phyloP scores from a whole-genome alignment of 1,140 invertebrate species.

The Dryas iulia region DNA sequence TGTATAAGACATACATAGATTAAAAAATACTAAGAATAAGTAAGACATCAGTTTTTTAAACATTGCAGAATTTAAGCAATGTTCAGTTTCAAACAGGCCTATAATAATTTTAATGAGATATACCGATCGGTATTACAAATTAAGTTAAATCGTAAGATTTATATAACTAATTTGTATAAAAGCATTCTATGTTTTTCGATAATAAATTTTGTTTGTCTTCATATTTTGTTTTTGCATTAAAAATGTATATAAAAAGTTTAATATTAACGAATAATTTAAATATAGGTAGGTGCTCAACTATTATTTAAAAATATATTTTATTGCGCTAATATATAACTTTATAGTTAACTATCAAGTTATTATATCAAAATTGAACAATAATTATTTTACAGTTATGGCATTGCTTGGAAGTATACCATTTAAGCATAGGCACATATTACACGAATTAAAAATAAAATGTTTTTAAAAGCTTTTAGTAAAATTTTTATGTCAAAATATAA shows the following conservation, averaged over 20 bases:
- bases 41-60: slow-evolving; percentile 1
- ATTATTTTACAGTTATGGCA: too few species aligned
- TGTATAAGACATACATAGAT: too few species aligned
- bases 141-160: neutral
- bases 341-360: too few species aligned
- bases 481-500: neutral
- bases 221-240: neutral
- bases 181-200: too few species aligned
- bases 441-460: too few species aligned
- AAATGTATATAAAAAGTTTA: neutral
- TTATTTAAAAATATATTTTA: too few species aligned
- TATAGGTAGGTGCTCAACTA: neutral
- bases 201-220: neutral
- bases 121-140: neutral
- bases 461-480: neutral
- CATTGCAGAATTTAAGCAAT: slow-evolving; percentile 15
- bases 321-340: too few species aligned
- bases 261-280: neutral
- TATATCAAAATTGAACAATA: too few species aligned
- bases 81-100: slow-evolving; percentile 26
- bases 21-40: too few species aligned
- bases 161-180: neutral
- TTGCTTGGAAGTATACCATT: too few species aligned
- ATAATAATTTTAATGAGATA: slow-evolving; percentile 2
- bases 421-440: too few species aligned